Evolutionary conservation across 2,113 vertebrate species (phyloP), one percentile per base, ranked within the genome.

Genomic region (Sakesphorus luctuosus): DNA sequence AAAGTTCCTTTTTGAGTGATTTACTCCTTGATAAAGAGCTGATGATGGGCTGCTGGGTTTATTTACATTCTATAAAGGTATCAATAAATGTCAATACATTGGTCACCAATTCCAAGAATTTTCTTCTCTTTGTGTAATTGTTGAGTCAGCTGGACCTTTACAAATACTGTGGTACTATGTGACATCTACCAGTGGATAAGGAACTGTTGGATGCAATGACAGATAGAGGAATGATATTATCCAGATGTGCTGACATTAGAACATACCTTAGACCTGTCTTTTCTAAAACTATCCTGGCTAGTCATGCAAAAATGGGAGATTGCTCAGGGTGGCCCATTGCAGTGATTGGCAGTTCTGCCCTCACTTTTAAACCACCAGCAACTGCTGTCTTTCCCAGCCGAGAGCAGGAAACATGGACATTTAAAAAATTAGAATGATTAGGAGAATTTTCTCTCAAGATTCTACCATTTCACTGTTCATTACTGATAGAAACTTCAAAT

Each of bases 201-300:
- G 63, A 92, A 12, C 28, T 10, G 3, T 11, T 80, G 33, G 35
- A 31, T 55, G 18, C 35, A 71, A 10, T 67, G 31, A 38, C 20
- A 83, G 52, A 18, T 0, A 63, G 31, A 47, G 18, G 24, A 74
- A 6, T 0, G 0, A 9, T 55, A 31, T n/a, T 67, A 40, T 74
- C 25, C n/a, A 46, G 24, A 23, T 6, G 5, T 63, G 44, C 13
- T 76, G 55, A 47, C 26, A 56, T 28, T 49, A 81, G 23, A 40
- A 46, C 18, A 21, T 29, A 31, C 16, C 53, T 20, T 23, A 85
- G 28, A 47, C 5, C 14, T 83, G 11, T 25, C 18, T 91, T 49
- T 90, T 71, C 63, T 63, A 55, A n/a, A 38, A 23, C 23, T 44
- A 38, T n/a, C 28, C 16, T 38, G 35, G 18, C 8, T 63, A 47